phyloP scores from a whole-genome alignment of 1,140 invertebrate species.

The Bombus sylvicola region DNA sequence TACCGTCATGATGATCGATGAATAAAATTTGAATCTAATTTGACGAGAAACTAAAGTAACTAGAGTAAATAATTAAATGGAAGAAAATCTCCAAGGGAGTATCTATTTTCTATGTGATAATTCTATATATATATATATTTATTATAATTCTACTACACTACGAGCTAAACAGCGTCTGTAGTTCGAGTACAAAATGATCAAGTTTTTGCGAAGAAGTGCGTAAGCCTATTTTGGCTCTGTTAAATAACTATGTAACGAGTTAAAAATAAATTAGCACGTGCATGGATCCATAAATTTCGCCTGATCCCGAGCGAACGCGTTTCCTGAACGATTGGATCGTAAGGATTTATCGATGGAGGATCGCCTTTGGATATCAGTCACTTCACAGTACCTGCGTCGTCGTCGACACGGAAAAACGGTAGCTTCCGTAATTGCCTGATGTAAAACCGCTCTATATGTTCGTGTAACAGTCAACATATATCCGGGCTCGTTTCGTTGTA shows the following conservation, averaged over 20 bases:
- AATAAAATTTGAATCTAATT: no score
- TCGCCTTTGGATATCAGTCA: conserved; percentile 5
- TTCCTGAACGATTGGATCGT: background rate
- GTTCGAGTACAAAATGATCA: background rate
- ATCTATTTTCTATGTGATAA: no score
- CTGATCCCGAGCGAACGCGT: no score
- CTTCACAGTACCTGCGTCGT: background rate
- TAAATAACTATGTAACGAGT: no score
- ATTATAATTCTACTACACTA: background rate
- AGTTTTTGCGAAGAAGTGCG: background rate
- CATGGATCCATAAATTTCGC: no score
- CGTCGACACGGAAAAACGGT: background rate
- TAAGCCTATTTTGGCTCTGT: no score
- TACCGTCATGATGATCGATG: no score
- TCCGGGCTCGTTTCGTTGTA: conserved; percentile 7
- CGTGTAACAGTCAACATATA: conserved; percentile 1
- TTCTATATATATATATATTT: background rate
- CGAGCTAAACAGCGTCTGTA: background rate
- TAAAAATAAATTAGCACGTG: no score
- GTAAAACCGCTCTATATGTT: conserved; percentile 44
- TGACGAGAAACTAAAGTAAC: no score
- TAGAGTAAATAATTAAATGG: no score
- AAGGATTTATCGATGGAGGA: background rate
- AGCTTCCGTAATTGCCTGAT: background rate
- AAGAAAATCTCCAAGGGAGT: no score